phyloP scores from a whole-genome alignment of 2,888 invertebrate species.

The Phania funesta region DNA sequence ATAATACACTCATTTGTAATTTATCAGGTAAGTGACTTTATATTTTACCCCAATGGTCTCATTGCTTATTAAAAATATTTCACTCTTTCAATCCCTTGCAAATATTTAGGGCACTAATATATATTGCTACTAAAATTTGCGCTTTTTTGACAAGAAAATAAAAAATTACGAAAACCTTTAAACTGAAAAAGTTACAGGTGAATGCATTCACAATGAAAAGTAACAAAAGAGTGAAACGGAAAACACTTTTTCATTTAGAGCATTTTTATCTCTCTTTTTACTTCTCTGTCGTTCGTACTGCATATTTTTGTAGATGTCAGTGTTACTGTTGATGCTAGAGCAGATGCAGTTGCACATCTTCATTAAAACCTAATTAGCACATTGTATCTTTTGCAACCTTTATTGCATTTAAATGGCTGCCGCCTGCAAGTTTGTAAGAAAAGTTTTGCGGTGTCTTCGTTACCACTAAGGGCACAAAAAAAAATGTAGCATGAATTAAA shows the following conservation, averaged over 20 bases:
- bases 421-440: no score
- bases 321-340: conserved; percentile 18
- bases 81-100: not conserved
- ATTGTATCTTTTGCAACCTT: conserved; percentile 67
- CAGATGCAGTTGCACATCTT: conserved; percentile 73
- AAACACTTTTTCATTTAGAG: conserved; percentile 53
- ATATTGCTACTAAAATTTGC: not conserved
- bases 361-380: conserved; percentile 79
- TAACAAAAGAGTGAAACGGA: conserved; percentile 27
- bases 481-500: no score
- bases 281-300: not conserved
- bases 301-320: conserved; percentile 13
- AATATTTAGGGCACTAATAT: not conserved
- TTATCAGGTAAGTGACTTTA: no score
- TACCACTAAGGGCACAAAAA: no score
- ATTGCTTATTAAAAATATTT: no score
- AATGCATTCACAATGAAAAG: conserved; percentile 43
- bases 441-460: no score
- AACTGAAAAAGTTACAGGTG: not conserved
- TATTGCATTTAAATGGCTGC: not conserved
- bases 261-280: conserved; percentile 2
- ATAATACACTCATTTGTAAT: no score
- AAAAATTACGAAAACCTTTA: conserved; percentile 1
- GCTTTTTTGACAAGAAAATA: not conserved
- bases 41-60: no score